A percentile compares a stretch with the other conserved stretches of the same genome.
Conservation (phyloP, 2,888 invertebrate species). For the Anthophora plumipes region DNA sequence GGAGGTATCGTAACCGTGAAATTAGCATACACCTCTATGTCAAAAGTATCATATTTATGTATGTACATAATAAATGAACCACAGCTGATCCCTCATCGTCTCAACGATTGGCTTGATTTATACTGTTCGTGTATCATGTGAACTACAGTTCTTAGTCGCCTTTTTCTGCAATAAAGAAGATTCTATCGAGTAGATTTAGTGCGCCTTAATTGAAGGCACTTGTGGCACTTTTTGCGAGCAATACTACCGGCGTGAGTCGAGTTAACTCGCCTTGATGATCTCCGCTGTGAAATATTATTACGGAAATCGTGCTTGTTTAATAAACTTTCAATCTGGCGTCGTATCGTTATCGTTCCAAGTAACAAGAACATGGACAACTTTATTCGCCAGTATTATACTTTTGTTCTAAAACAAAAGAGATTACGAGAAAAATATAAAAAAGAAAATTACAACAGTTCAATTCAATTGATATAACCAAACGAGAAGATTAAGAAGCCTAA, state of each 20-base stretch:
- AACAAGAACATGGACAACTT: not conserved
- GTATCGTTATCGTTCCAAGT: not conserved
- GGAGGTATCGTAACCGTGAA: not conserved
- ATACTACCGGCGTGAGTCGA: conserved; percentile 33
- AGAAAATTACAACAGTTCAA: too few species aligned
- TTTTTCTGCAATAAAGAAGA: conserved; percentile 46
- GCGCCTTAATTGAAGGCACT: conserved; percentile 58
- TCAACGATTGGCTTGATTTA: conserved; percentile 53
- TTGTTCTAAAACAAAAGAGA: not conserved
- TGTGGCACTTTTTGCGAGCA: conserved; percentile 30
- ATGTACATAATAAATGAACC: conserved; percentile 60
- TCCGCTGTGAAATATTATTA: conserved; percentile 7
- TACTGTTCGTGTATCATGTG: conserved; percentile 31
- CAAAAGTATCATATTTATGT: conserved; percentile 62
- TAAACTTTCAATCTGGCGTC: conserved; percentile 37
- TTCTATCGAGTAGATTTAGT: conserved; percentile 62
- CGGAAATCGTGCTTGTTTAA: conserved; percentile 24
- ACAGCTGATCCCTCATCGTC: conserved; percentile 52
- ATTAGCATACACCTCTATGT: conserved; percentile 50
- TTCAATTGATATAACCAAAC: too few species aligned
- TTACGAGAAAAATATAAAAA: too few species aligned
- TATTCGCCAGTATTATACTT: not conserved
- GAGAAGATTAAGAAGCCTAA: too few species aligned
- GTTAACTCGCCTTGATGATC: conserved; percentile 27
- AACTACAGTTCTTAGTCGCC: conserved; percentile 28